A percentile compares a stretch with the other conserved stretches of the same genome.
Conservation (phyloP, 2,797 vertebrate genomes). For the Onychomys torridus region DNA sequence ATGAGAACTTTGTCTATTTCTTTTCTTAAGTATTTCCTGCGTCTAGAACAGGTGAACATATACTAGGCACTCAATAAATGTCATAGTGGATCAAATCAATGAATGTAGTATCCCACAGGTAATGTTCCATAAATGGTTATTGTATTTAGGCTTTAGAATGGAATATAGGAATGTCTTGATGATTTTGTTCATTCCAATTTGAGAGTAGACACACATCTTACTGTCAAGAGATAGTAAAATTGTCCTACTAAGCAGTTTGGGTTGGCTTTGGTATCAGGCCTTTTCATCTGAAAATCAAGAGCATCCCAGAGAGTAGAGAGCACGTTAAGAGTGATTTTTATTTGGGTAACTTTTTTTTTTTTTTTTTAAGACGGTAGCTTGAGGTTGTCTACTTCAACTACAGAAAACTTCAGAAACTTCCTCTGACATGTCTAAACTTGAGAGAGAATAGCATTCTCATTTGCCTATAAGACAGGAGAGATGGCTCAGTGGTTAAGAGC, state of each 20-base stretch:
- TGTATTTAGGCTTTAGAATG: neutral
- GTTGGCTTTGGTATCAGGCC: neutral
- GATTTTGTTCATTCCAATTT: neutral
- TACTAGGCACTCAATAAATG: neutral
- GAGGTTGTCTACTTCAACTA: neutral
- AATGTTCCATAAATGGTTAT: neutral
- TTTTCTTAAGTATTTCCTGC: neutral
- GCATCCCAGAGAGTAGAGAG: neutral
- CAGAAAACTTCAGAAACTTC: neutral
- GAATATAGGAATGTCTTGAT: neutral
- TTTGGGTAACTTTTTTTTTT: neutral
- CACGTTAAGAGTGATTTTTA: neutral
- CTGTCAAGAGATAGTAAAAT: neutral
- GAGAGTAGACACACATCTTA: neutral
- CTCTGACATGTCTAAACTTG: neutral
- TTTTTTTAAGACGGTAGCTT: neutral
- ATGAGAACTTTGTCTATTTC: neutral
- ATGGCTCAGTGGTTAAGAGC: no score
- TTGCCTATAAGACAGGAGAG: neutral
- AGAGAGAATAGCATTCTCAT: neutral
- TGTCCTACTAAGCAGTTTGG: neutral
- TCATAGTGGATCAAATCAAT: neutral
- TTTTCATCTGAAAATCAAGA: conserved; percentile 3
- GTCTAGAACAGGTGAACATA: neutral
- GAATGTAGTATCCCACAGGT: no score